A percentile compares a stretch with the other conserved stretches of the same genome.
phyloP scores from a whole-genome alignment of 2,797 vertebrate genomes.

The Spinus pinus region DNA sequence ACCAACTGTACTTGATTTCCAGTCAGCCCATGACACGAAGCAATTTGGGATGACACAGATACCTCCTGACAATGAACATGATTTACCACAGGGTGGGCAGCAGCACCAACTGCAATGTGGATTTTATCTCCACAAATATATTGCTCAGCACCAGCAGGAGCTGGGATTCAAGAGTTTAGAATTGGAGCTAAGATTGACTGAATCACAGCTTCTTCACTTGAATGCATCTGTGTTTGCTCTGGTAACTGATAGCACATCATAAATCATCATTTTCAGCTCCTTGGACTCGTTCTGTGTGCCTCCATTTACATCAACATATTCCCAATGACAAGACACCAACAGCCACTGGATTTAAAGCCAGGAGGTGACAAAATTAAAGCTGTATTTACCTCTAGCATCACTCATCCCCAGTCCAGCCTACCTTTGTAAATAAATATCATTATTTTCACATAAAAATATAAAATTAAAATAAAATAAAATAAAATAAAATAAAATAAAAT shows the following conservation, averaged over 20 bases:
- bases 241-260: neutral
- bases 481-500: too few species aligned
- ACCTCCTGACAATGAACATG: neutral
- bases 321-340: neutral
- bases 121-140: slow-evolving; percentile 28
- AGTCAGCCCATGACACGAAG: neutral
- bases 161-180: neutral
- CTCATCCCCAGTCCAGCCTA: neutral
- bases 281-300: neutral
- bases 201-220: neutral
- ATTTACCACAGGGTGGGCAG: slow-evolving; percentile 6
- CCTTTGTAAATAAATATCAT: neutral
- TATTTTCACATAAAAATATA: neutral
- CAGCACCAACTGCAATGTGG: neutral
- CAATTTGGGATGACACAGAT: slow-evolving; percentile 10
- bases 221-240: neutral
- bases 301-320: neutral
- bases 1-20: slow-evolving; percentile 38
- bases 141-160: slow-evolving; percentile 15
- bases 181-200: neutral
- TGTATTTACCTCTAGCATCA: neutral
- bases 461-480: too few species aligned
- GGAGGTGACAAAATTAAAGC: neutral
- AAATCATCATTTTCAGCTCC: slow-evolving; percentile 9
- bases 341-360: neutral